Evolutionary conservation across 1,140 invertebrate species (phyloP).

Genomic region (Zaprionus taronus): DNA sequence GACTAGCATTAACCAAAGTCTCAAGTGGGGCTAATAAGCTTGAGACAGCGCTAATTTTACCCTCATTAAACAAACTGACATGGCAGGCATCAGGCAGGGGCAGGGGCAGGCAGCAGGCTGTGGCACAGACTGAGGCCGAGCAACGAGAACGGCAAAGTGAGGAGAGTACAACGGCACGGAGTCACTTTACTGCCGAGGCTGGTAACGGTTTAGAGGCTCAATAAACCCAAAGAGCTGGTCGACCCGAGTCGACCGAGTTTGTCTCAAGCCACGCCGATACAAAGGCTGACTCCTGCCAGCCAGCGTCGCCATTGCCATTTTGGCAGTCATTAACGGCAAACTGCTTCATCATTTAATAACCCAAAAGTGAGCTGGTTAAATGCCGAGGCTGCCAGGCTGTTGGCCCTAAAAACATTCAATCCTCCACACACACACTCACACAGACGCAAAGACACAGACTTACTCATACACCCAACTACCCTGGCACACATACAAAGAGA

Average conservation of each 20-base stretch:
- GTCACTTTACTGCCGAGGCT: conserved; percentile 30
- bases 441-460: conserved; percentile 16
- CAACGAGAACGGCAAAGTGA: not conserved
- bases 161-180: conserved; percentile 24
- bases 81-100: conserved; percentile 50
- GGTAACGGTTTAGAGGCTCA: conserved; percentile 75
- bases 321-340: conserved; percentile 82
- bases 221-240: conserved; percentile 74
- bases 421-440: conserved; percentile 33
- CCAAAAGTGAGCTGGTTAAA: conserved; percentile 83
- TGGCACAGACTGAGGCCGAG: conserved; percentile 26
- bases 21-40: conserved; percentile 81
- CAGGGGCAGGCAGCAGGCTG: conserved; percentile 23
- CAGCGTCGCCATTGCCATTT: conserved; percentile 75
- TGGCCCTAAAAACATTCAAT: conserved; percentile 52
- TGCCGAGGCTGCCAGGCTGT: conserved; percentile 64
- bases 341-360: conserved; percentile 83
- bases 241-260: conserved; percentile 28
- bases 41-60: conserved; percentile 83
- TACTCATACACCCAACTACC: not conserved
- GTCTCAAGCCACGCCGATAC: conserved; percentile 9
- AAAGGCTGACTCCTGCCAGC: conserved; percentile 48
- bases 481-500: conserved; percentile 16
- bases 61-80: conserved; percentile 83
- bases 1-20: conserved; percentile 78